Percentiles rank a stretch among this genome's conserved stretches.
phyloP scores from a whole-genome alignment of 2,888 invertebrate genomes.

The Yponomeuta evonymella region DNA sequence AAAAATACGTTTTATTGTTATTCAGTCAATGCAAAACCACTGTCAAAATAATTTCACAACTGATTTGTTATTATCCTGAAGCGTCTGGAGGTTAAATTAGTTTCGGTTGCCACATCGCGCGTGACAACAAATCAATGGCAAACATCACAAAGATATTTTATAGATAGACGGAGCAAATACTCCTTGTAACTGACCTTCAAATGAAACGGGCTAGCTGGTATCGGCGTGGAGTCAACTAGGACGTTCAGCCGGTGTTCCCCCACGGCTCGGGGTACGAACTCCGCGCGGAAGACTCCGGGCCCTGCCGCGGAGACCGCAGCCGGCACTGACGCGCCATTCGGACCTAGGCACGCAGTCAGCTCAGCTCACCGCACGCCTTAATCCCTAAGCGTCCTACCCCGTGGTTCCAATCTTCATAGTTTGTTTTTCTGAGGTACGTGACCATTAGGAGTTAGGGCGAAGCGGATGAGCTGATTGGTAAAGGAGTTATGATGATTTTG shows the following conservation, averaged over 20 bases:
- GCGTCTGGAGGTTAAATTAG: too few relatives aligned
- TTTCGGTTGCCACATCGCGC: too few relatives aligned
- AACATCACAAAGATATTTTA: not conserved
- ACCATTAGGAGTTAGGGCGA: constrained; percentile 71
- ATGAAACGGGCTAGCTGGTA: constrained; percentile 94
- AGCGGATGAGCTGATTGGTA: constrained; percentile 63
- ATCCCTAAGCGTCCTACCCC: constrained; percentile 29
- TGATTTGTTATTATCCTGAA: too few relatives aligned
- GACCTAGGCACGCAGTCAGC: constrained; percentile 78
- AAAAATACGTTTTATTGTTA: constrained; percentile 16
- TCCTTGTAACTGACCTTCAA: constrained; percentile 78
- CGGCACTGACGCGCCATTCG: constrained; percentile 92
- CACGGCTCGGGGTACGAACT: constrained; percentile 93
- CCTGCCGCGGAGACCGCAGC: constrained; percentile 91
- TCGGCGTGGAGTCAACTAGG: constrained; percentile 86
- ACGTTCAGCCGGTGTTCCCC: constrained; percentile 95
- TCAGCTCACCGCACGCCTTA: constrained; percentile 68
- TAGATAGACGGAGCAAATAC: not conserved
- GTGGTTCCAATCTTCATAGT: not conserved
- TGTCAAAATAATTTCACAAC: too few relatives aligned
- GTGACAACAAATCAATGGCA: too few relatives aligned
- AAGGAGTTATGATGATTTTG: constrained; percentile 25
- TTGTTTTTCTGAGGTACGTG: constrained; percentile 16
- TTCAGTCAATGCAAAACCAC: not conserved
- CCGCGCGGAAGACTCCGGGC: constrained; percentile 88